Evolutionary conservation across 1,140 invertebrate genomes (phyloP).

Genomic region (Globodera ellingtonae): DNA sequence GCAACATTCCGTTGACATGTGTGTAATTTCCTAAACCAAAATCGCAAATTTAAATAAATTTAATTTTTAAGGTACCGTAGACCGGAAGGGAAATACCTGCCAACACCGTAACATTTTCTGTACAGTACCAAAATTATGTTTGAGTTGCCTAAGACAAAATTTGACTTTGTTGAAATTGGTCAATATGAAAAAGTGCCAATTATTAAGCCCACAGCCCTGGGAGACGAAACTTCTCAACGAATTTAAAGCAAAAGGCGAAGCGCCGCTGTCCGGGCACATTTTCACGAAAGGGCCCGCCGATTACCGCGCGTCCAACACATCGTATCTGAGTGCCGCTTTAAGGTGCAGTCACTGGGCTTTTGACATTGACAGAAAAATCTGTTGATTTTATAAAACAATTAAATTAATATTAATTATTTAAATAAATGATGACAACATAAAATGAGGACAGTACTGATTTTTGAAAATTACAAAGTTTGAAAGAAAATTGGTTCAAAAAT

Average conservation of each 20-base stretch:
- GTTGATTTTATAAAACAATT: too few relatives aligned
- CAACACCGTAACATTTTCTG: conserved; percentile 16
- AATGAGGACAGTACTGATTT: too few relatives aligned
- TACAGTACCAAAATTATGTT: too few relatives aligned
- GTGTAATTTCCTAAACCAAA: conserved; percentile 19
- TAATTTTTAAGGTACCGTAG: conserved; percentile 22
- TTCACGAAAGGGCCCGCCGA: conserved; percentile 55
- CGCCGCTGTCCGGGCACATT: conserved; percentile 61
- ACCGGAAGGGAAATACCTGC: conserved; percentile 25
- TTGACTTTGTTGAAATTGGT: conserved; percentile 13
- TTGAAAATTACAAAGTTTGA: too few relatives aligned
- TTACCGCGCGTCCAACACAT: conserved; percentile 52
- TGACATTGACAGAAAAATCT: too few relatives aligned
- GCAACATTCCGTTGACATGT: conserved; percentile 62
- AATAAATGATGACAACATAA: too few relatives aligned
- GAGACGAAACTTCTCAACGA: conserved; percentile 59
- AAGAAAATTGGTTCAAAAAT: too few relatives aligned
- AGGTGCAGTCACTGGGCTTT: conserved; percentile 1
- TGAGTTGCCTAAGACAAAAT: background rate
- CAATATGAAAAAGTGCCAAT: background rate
- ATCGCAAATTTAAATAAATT: background rate
- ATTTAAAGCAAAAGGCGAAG: conserved; percentile 53
- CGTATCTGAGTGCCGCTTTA: conserved; percentile 62
- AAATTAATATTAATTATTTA: too few relatives aligned
- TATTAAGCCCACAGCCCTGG: conserved; percentile 60